Base-by-base conservation (phyloP, 2,113 vertebrate species). In the Caracal caracal region DNA sequence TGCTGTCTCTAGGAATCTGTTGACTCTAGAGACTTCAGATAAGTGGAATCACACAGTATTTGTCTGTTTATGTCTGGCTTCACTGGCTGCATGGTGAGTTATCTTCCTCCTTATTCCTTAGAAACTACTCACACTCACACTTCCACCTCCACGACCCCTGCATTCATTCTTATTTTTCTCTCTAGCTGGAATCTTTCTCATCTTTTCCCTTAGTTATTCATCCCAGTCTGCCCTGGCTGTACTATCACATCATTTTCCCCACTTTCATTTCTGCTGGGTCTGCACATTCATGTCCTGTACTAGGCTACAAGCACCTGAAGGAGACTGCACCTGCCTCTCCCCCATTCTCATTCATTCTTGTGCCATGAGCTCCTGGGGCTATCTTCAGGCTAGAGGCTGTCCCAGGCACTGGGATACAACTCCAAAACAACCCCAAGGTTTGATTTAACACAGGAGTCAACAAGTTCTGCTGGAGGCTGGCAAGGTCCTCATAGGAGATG, bases 21-120 rank as follows among this genome's bases (percentile, higher is more conserved):
- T 20, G 40, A 37, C 49, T 26, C 17, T 6, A 20, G 13, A 37
- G 43, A 24, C 53, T 47, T 71, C 47, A 19, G 6, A 6, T 11
- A 4, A 71, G 35, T 35, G n/a, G 30, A 33, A 19, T 65, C 6
- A 0, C 6, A 28, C 3, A 24, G 0, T 37, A 6, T 17, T 19
- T 61, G 53, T 35, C 61, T 49, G 79, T 37, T 24, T 33, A 26
- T 12, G 49, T 20, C 47, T 26, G n/a, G 43, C 4, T 49, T 40
- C 28, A 9, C 9, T 35, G 43, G 61, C 66, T 35, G 35, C 51
- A 49, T 22, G 30, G 13, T 19, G 8, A 75, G 30, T 40, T 4
- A 13, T 0, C 10, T 6, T 17, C 65, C 68, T 79, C 59, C 35
- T 7, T 2, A 10, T 20, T 68, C 66, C 75, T 95, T 43, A 33